Conservation (phyloP, 2,888 invertebrate species). For the Nephrotoma flavescens region DNA sequence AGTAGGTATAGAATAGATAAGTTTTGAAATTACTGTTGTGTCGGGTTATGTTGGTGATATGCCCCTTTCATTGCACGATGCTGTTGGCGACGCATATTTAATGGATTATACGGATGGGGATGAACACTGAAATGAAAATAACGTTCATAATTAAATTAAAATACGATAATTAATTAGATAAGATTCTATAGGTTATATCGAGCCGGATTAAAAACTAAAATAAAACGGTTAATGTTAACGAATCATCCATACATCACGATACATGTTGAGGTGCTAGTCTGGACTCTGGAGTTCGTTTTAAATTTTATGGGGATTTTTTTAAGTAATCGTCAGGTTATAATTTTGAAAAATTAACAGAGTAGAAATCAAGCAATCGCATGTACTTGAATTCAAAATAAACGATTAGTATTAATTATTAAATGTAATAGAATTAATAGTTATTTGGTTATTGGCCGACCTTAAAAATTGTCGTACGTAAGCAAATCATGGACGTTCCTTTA, state of each 20-base stretch:
- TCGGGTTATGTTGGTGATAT: not conserved
- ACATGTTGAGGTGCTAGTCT: not conserved
- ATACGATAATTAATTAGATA: not conserved
- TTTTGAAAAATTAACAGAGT: too few relatives aligned
- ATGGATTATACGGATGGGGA: slow-evolving; percentile 30
- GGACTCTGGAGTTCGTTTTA: too few relatives aligned
- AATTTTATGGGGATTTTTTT: too few relatives aligned
- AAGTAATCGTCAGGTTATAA: too few relatives aligned
- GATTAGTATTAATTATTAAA: too few relatives aligned
- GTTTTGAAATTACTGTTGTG: not conserved
- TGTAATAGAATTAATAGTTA: too few relatives aligned
- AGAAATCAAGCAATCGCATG: too few relatives aligned
- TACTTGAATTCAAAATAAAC: too few relatives aligned
- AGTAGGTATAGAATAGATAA: not conserved
- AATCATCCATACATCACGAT: not conserved
- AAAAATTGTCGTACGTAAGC: too few relatives aligned
- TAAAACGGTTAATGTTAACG: not conserved
- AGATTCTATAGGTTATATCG: not conserved
- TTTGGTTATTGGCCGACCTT: too few relatives aligned
- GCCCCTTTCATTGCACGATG: slow-evolving; percentile 14
- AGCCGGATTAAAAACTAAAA: not conserved
- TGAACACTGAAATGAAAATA: slow-evolving; percentile 23
- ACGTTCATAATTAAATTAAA: slow-evolving; percentile 5
- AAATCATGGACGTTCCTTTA: not conserved
- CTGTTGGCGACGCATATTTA: slow-evolving; percentile 25